These are phyloP conservation scores for Hippoglossus stenolepis DNA, from an alignment of 2,113 vertebrate species.

Conservation along the genomic window DNA sequence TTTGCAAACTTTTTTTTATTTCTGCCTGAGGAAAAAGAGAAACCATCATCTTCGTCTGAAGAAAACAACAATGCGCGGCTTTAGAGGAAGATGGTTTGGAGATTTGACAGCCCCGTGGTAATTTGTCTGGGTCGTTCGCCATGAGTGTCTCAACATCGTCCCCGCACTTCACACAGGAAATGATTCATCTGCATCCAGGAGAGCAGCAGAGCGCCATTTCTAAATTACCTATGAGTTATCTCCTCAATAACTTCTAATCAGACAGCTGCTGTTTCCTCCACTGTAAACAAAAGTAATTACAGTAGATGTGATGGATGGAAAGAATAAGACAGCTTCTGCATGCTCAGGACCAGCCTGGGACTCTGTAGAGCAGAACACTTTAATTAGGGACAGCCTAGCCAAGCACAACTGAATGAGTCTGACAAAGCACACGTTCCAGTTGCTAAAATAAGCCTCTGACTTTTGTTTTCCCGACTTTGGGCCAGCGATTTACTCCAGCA, in stretches of 20 bases:
- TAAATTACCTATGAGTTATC: constrained; percentile 81
- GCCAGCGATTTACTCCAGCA: constrained; percentile 46
- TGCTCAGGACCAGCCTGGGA: constrained; percentile 73
- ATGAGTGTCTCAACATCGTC: constrained; percentile 44
- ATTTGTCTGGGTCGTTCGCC: constrained; percentile 70
- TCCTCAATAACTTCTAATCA: constrained; percentile 82
- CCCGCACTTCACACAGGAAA: constrained; percentile 58
- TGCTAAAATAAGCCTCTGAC: constrained; percentile 73
- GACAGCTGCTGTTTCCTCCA: constrained; percentile 76
- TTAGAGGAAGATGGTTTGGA: constrained; percentile 50
- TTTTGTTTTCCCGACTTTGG: constrained; percentile 61
- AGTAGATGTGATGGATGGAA: constrained; percentile 80
- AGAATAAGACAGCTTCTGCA: constrained; percentile 76
- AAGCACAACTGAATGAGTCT: constrained; percentile 72
- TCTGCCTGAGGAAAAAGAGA: constrained; percentile 39
- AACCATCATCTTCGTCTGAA: constrained; percentile 26
- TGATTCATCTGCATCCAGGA: constrained; percentile 77
- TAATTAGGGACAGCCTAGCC: constrained; percentile 79
- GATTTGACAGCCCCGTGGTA: constrained; percentile 56
- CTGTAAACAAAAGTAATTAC: constrained; percentile 86
- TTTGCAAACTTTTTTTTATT: constrained; percentile 48
- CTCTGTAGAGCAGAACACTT: constrained; percentile 80
- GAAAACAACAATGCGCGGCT: constrained; percentile 42
- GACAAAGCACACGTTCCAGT: constrained; percentile 68
- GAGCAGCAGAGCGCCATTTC: constrained; percentile 59